Evolutionary conservation across 2,113 vertebrate species (phyloP).

Genomic region (Heterochromis multidens): DNA sequence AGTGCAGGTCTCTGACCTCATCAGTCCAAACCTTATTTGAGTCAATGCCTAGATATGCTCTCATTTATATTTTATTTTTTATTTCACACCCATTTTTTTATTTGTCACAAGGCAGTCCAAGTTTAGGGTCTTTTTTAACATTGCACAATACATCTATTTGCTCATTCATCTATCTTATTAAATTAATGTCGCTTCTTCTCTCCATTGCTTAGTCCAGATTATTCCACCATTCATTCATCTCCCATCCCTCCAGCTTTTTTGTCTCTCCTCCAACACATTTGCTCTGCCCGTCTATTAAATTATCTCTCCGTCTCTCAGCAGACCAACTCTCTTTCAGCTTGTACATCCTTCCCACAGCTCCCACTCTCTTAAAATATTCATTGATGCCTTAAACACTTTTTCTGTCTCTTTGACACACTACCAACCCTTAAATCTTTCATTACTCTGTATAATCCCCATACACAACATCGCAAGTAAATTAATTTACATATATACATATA

Average conservation of each 20-base stretch:
- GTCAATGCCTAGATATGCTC: not conserved
- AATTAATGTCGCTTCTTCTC: slow-evolving; percentile 37
- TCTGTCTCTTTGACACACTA: slow-evolving; percentile 41
- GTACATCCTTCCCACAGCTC: slow-evolving; percentile 44
- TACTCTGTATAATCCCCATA: not conserved
- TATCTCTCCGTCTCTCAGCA: slow-evolving; percentile 61
- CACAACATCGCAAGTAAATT: not conserved
- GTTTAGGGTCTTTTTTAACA: not conserved
- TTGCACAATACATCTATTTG: slow-evolving; percentile 30
- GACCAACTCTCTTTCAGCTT: slow-evolving; percentile 39
- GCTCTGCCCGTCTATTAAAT: slow-evolving; percentile 58
- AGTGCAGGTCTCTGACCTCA: not conserved
- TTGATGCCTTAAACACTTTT: slow-evolving; percentile 65
- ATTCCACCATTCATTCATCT: slow-evolving; percentile 53
- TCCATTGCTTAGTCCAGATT: slow-evolving; percentile 46
- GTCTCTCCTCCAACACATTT: slow-evolving; percentile 54
- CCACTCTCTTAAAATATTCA: slow-evolving; percentile 67
- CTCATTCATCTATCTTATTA: slow-evolving; percentile 52
- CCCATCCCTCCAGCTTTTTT: slow-evolving; percentile 50
- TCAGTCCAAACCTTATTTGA: not conserved
- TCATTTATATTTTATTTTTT: not conserved
- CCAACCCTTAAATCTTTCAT: slow-evolving; percentile 35
- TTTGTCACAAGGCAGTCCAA: not conserved
- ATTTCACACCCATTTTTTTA: not conserved
- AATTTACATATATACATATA: not conserved